These are phyloP conservation scores for Ptyas mucosa DNA, from an alignment of 2,113 vertebrate genomes.

Conservation along the genomic window DNA sequence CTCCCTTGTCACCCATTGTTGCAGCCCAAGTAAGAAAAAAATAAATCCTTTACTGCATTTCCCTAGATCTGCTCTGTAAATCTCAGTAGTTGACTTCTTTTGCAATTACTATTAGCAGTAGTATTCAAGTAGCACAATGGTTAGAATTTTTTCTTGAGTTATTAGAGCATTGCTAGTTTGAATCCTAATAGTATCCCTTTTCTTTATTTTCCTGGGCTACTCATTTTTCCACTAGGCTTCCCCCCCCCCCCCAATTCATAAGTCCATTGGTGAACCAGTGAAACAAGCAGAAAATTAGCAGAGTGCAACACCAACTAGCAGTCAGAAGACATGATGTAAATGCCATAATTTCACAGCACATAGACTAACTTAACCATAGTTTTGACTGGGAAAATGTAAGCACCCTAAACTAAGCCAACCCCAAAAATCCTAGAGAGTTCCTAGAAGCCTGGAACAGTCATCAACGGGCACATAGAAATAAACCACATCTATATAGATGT, in stretches of 20 bases:
- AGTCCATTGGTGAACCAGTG: background rate
- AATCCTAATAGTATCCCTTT: background rate
- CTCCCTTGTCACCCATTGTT: background rate
- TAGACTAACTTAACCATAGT: background rate
- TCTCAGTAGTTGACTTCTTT: background rate
- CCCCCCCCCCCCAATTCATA: too few relatives aligned
- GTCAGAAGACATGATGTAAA: background rate
- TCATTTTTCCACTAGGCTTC: background rate
- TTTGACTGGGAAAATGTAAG: background rate
- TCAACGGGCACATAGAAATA: too few relatives aligned
- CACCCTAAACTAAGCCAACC: background rate
- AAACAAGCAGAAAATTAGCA: background rate
- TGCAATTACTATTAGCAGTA: background rate
- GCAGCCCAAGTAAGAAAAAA: background rate
- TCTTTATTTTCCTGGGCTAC: background rate
- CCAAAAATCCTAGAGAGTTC: background rate
- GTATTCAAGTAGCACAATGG: background rate
- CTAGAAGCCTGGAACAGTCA: too few relatives aligned
- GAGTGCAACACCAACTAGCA: background rate
- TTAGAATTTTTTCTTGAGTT: background rate
- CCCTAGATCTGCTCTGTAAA: background rate
- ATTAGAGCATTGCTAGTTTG: background rate
- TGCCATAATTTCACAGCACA: background rate
- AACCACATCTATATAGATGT: too few relatives aligned
- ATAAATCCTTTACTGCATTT: background rate